Evolutionary conservation across 2,113 vertebrate species (phyloP), one percentile per base, ranked within the genome.

Genomic region (Salvelinus alpinus): DNA sequence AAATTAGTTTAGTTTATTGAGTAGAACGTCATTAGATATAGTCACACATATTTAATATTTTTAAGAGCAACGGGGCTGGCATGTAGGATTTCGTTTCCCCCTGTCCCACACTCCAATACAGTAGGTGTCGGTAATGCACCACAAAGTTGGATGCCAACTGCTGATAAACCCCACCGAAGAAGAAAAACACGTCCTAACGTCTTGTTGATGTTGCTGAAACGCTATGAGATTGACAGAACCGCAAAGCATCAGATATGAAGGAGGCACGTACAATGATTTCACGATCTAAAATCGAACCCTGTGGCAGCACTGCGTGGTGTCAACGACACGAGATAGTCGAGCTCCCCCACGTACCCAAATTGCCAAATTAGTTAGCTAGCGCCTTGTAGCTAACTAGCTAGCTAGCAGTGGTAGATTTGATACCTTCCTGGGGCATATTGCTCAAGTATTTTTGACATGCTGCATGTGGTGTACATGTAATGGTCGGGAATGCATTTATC

Each of bases 401-500:
- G 18, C 29, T 29, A 34, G 38, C 38, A 22, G 64, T 69, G 25
- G 62, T 77, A 27, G 44, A 54, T 66, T 27, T 6, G 65, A 8
- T n/a, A 44, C 38, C 51, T 54, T 5, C 51, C 14, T 4, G 51
- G 4, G 51, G 14, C 27, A 65, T 3, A 24, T 31, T 60, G 48
- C 64, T 62, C 38, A 62, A 9, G 5, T 62, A 11, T 5, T 62
- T 62, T 62, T 44, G 38, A 44, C 9, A 12, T 22, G 59, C 5
- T 60, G 16, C 14, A 14, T 60, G 20, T 60, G 16, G 59, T 12
- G 70, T 72, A 22, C 14, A 29, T 59, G 51, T 72, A 38, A 48
- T 31, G 44, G 64, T 77, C 68, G 80, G 82, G 85, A 69, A 94
- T 94, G 94, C 91, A 92, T 93, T 85, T 93, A 74, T 92, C 88